These are phyloP conservation scores for Drosophila testacea DNA, from an alignment of 2,888 invertebrate genomes.

Conservation along the genomic window DNA sequence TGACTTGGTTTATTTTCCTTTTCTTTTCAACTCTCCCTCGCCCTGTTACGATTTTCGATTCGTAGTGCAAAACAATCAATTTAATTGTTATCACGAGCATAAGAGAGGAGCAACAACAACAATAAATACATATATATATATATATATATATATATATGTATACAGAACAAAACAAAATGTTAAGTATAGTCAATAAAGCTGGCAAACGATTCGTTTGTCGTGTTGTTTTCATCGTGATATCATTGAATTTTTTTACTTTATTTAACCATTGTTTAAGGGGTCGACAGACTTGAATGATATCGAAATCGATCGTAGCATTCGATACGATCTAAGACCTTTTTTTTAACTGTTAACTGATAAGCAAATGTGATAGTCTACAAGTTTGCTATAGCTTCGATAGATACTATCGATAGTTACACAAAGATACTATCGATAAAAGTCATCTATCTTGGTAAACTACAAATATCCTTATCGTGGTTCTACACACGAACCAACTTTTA, in stretches of 20 bases:
- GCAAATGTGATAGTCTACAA: not conserved
- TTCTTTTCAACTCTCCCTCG: not conserved
- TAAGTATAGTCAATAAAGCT: slow-evolving; percentile 50
- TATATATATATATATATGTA: too few species aligned
- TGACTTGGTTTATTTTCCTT: not conserved
- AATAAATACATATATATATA: slow-evolving; percentile 1
- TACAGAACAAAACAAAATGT: slow-evolving; percentile 27
- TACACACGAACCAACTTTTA: not conserved
- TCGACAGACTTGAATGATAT: slow-evolving; percentile 21
- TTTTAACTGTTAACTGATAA: slow-evolving; percentile 5
- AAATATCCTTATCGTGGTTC: not conserved
- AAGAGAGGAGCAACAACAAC: slow-evolving; percentile 9
- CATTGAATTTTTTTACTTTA: slow-evolving; percentile 14
- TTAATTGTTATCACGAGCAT: slow-evolving; percentile 57
- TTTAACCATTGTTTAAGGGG: slow-evolving; percentile 22
- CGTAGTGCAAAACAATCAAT: slow-evolving; percentile 58
- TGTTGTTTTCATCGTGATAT: slow-evolving; percentile 35
- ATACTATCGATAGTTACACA: not conserved
- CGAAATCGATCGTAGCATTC: not conserved
- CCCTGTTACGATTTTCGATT: slow-evolving; percentile 31
- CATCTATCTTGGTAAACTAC: too few species aligned
- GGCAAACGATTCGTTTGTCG: slow-evolving; percentile 15
- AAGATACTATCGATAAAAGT: not conserved
- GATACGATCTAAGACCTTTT: slow-evolving; percentile 1
- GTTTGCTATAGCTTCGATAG: not conserved